phyloP scores from a whole-genome alignment of 2,113 vertebrate species.

The Solea solea region DNA sequence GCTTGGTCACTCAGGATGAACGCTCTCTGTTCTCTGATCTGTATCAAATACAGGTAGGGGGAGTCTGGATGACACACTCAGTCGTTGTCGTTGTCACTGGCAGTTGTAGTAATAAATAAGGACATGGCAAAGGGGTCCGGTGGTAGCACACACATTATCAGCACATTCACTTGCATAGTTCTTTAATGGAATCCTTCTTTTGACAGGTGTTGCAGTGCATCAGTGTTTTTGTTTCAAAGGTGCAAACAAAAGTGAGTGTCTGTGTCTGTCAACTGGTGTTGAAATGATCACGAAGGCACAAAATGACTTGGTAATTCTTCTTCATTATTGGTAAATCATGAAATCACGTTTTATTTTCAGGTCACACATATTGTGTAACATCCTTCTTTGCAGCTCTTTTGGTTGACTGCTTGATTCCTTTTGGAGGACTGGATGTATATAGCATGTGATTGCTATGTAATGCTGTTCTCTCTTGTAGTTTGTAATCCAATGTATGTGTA shows the following conservation, averaged over 20 bases:
- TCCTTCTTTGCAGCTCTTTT: not conserved
- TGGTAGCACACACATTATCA: not conserved
- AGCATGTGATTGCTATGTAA: not conserved
- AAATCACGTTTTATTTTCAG: too few relatives aligned
- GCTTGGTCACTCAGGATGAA: constrained; percentile 53
- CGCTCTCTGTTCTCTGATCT: constrained; percentile 58
- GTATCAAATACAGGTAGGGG: constrained; percentile 67
- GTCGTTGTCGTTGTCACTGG: constrained; percentile 17
- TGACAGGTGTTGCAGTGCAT: not conserved
- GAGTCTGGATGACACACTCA: constrained; percentile 12
- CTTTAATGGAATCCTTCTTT: not conserved
- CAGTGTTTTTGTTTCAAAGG: not conserved
- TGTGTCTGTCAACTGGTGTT: too few relatives aligned
- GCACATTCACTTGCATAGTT: not conserved
- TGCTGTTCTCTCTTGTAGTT: not conserved
- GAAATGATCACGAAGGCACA: not conserved
- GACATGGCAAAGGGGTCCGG: not conserved
- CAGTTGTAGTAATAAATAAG: constrained; percentile 1
- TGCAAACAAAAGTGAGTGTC: not conserved
- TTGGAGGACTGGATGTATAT: not conserved
- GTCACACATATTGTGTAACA: too few relatives aligned
- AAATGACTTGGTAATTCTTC: too few relatives aligned
- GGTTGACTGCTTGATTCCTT: not conserved
- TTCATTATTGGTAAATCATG: not conserved
- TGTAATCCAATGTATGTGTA: not conserved